Base-by-base conservation (phyloP, 2,888 invertebrate species). In the Drosophila kanekoi region DNA sequence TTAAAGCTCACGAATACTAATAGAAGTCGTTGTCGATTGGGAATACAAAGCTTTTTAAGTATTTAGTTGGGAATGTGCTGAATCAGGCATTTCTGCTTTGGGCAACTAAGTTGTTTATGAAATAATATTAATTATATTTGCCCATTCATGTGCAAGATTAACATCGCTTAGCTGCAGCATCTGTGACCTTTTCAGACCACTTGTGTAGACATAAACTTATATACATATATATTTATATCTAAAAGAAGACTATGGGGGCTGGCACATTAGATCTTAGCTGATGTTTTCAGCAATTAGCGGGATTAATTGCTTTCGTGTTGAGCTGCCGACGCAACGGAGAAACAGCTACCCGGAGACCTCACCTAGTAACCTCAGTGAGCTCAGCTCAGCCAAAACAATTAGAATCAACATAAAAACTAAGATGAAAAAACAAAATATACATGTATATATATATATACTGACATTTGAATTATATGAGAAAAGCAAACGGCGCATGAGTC, bases 311-410 rank as follows among this genome's bases (percentile, higher is more conserved):
- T 77, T 80, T 77, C 61, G 62, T 77, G 70, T 73, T 47, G 53
- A 56, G 60, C 38, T 49, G 66, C 61, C 52, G 38, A 71, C 70
- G 71, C 63, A 71, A 28, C 18, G 1, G 32, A 20, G 41, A 20
- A 48, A 63, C 11, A 23, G 40, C 63, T 35, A 20, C 51, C 13
- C 44, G 13, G n/a, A 74, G 66, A 45, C 64, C 82, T 82, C 73
- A 82, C 88, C 82, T 69, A 79, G 71, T 87, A 82, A 82, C 88
- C 82, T 61, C 77, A 49, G 53, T 23, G 43, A 32, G 20, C 53
- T 16, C 13, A 20, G 23, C 38, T 16, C 52, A 48, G 67, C 68
- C 33, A 70, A 87, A 87, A 87, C 82, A 87, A 87, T 82, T 87
- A 85, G 82, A 82, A 87, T 69, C 64, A 43, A 82, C 77, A 72